These are phyloP conservation scores for Hirtodrosophila trivittata DNA, from an alignment of 2,888 invertebrate genomes.

Conservation along the genomic window DNA sequence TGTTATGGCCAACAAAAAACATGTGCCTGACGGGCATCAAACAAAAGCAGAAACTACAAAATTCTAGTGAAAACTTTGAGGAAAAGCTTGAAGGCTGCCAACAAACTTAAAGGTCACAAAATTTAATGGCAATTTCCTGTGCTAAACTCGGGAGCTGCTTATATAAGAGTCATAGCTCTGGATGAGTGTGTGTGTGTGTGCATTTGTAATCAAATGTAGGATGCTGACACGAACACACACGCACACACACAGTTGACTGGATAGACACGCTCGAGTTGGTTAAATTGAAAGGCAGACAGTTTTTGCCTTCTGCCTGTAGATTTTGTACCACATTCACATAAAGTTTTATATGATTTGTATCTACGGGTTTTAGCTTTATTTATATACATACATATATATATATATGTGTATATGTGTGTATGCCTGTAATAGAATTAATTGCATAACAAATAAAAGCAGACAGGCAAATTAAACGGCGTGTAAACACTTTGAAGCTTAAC, in stretches of 20 bases:
- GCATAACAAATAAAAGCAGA: constrained; percentile 74
- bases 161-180: constrained; percentile 42
- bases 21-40: constrained; percentile 29
- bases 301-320: constrained; percentile 44
- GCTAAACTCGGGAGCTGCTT: constrained; percentile 42
- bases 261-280: constrained; percentile 56
- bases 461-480: constrained; percentile 75
- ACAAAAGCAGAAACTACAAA: constrained; percentile 15
- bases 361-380: constrained; percentile 42
- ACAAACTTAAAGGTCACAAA: constrained; percentile 66
- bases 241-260: constrained; percentile 42
- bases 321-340: constrained; percentile 56
- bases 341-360: constrained; percentile 69
- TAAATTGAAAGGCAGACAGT: constrained; percentile 60
- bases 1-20: constrained; percentile 30
- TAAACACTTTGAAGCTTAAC: constrained; percentile 78
- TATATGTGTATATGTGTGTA: constrained; percentile 17
- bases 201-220: constrained; percentile 51
- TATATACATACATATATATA: background rate
- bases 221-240: constrained; percentile 37
- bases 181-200: constrained; percentile 15
- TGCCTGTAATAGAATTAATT: constrained; percentile 73
- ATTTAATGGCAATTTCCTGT: constrained; percentile 70
- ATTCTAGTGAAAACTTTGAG: constrained; percentile 37
- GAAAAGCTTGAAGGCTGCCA: constrained; percentile 34